Conservation (phyloP, 1,140 invertebrate genomes). For the Drosophila insularis region DNA sequence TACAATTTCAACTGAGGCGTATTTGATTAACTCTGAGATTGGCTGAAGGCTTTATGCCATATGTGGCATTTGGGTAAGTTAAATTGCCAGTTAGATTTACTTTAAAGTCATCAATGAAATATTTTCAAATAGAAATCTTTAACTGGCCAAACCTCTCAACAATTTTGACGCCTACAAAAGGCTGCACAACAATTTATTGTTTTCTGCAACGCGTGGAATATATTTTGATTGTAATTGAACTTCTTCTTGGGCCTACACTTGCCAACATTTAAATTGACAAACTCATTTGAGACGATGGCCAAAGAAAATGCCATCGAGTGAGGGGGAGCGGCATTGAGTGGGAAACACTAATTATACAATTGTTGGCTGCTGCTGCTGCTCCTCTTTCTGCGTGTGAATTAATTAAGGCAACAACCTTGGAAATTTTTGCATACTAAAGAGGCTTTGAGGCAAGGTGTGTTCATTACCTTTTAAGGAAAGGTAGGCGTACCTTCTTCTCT, state of each 20-base stretch:
- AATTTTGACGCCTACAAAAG: slow-evolving; percentile 29
- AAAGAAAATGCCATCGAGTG: neutral
- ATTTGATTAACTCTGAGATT: slow-evolving; percentile 12
- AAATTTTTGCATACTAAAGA: slow-evolving; percentile 52
- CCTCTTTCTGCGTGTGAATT: slow-evolving; percentile 48
- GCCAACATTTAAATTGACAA: slow-evolving; percentile 12
- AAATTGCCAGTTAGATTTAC: neutral
- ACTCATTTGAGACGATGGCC: slow-evolving; percentile 5
- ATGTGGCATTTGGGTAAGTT: neutral
- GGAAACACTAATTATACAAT: slow-evolving; percentile 51
- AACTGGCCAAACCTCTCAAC: neutral
- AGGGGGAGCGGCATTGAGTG: slow-evolving; percentile 14
- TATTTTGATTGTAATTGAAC: slow-evolving; percentile 47
- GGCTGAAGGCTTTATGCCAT: neutral
- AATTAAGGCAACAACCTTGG: slow-evolving; percentile 52
- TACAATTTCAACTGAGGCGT: slow-evolving; percentile 12
- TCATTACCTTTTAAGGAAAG: slow-evolving; percentile 15
- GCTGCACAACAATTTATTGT: slow-evolving; percentile 42
- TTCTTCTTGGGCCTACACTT: slow-evolving; percentile 22
- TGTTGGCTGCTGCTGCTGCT: slow-evolving; percentile 40
- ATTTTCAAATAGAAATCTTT: neutral
- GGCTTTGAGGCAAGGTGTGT: slow-evolving; percentile 27
- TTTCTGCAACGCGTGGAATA: slow-evolving; percentile 44
- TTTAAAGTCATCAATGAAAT: slow-evolving; percentile 39
- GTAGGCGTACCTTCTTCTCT: slow-evolving; percentile 4